A percentile compares a stretch with the other conserved stretches of the same genome.
phyloP scores from a whole-genome alignment of 2,113 vertebrate species.

The Ramphastos sulfuratus region DNA sequence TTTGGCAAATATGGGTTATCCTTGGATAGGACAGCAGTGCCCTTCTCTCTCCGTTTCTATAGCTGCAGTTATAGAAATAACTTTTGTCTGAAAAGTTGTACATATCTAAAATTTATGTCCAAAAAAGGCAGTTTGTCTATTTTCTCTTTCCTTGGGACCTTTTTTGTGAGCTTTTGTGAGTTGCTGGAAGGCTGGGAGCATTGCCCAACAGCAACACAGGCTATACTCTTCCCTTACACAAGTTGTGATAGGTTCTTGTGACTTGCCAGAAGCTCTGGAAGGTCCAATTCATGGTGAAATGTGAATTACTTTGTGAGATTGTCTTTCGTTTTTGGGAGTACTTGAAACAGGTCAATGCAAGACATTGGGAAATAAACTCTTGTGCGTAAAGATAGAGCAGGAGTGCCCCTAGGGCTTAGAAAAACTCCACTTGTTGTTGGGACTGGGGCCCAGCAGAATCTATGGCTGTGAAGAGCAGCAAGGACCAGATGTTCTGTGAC shows the following conservation, averaged over 20 bases:
- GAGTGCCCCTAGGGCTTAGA: background rate
- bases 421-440: background rate
- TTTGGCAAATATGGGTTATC: background rate
- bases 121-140: background rate
- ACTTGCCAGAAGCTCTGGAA: background rate
- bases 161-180: background rate
- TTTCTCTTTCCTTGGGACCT: background rate
- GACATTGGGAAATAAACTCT: background rate
- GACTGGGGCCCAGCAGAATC: background rate
- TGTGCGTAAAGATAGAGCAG: background rate
- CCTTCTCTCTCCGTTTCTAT: background rate
- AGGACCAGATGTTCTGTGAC: background rate
- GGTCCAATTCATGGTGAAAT: background rate
- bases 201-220: background rate
- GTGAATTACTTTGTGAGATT: background rate
- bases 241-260: background rate
- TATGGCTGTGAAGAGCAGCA: background rate
- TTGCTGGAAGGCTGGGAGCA: background rate
- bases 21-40: background rate
- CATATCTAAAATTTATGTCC: background rate
- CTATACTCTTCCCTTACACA: background rate
- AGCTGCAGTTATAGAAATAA: background rate
- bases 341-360: background rate
- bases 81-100: background rate
- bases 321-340: background rate